Evolutionary conservation across 2,113 vertebrate genomes (phyloP), one percentile per base, ranked within the genome.

Genomic region (Hippocampus barbouri): DNA sequence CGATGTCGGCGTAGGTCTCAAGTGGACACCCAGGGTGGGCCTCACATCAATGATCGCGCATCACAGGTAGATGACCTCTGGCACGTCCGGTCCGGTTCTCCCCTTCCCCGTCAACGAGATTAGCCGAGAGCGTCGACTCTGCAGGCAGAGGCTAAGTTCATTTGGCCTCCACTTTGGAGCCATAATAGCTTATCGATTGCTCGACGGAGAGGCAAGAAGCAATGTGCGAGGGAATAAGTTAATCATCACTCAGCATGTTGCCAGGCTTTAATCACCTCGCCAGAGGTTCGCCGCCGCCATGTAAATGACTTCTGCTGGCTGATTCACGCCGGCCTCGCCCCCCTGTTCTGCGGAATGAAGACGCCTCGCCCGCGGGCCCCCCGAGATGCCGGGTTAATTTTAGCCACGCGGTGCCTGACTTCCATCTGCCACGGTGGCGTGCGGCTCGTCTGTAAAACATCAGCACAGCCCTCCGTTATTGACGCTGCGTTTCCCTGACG

Each of bases 111-210:
- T 84, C 87, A 83, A 82, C 83, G 85, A 91, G 89, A 92, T 92
- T 91, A 90, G 73, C 27, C 27, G 43, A 89, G 87, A 92, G 73
- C 89, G 92, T 84, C 75, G 85, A 91, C 85, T 91, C 85, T 88
- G 91, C 90, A 92, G 90, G 87, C 85, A 83, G 77, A 79, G 72
- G 76, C n/a, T 90, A 91, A 91, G 83, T 92, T 92, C 83, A 93
- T 92, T 92, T 90, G 76, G 68, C 80, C 84, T 56, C 75, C 88
- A 88, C 88, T 91, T 87, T 79, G 84, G 77, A 88, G 83, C 89
- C 87, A 84, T 92, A 92, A 93, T 93, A 89, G 92, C 89, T 92
- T 93, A 93, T 93, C 90, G 92, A 93, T 92, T 89, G 87, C 79
- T 79, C 87, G 89, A 87, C 86, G 85, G 84, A 89, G 85, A 89